Base-by-base conservation (phyloP, 2,797 vertebrate species). In the Chaunax sp. region DNA sequence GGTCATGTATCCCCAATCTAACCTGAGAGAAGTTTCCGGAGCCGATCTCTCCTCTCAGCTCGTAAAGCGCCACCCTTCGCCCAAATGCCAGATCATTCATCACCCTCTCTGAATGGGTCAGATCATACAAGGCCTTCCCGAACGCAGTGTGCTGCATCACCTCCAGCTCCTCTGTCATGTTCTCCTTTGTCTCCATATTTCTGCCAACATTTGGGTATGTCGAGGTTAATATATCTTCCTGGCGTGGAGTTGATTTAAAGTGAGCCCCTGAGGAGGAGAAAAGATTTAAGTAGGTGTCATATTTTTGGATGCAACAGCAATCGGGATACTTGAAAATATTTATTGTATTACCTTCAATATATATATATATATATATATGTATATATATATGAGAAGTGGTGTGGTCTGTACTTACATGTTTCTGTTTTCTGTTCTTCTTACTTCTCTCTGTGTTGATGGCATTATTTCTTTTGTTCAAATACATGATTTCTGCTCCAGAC, bases 21-120 rank as follows among this genome's bases (percentile, higher is more conserved):
- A 95, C 94, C 26, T 90, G 85, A 33, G 94, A 93, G 72, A 94
- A 94, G 87, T 93, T 94, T 2, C 94, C 93, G 0, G 74, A 83
- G 43, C 93, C 92, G 0, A 94, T 93, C 67, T 90, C 87, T 38
- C 92, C 93, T 3, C 89, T 90, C 43, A 94, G 84, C 67, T 94
- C 87, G 1, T 94, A 94, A 63, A 94, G 80, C 3, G 90, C 90
- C 38, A 93, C 85, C 20, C 92, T 78, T 0, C 86, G 86, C 22
- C 92, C 92, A n/a, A 90, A 87, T 0, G 63, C 70, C 61, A 92
- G 63, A 15, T 94, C 94, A 30, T 87, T 65, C 56, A 90, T 83
- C 60, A 90, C 82, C 64, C 45, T 85, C 58, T 92, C 86, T 2
- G 89, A 85, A 59, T 93, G 90, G 16, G 59, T 80, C 74, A 93